These are phyloP conservation scores for Geophilus truncorum DNA, from an alignment of 2,888 invertebrate genomes.

Conservation along the genomic window DNA sequence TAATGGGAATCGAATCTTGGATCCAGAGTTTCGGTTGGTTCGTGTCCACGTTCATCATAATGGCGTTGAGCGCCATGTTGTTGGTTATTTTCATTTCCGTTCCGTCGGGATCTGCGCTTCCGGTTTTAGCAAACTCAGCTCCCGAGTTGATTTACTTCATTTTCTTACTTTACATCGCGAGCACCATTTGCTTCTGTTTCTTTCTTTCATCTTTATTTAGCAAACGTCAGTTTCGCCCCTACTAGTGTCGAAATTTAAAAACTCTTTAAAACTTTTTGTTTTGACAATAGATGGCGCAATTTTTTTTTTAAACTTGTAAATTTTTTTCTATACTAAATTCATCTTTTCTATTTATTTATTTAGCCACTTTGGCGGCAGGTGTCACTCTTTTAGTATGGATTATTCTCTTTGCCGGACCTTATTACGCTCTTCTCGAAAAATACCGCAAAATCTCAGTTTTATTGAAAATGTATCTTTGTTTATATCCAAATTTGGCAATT, in stretches of 20 bases:
- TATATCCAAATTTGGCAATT: slow-evolving; percentile 44
- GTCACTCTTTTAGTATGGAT: neutral
- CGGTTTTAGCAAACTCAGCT: neutral
- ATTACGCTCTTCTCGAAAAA: slow-evolving; percentile 39
- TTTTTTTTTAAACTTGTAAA: too few relatives aligned
- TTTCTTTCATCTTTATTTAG: neutral
- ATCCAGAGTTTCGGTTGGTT: slow-evolving; percentile 31
- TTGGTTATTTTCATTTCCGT: neutral
- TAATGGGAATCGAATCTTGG: slow-evolving; percentile 25
- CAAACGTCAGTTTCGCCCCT: too few relatives aligned
- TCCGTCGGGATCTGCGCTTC: neutral
- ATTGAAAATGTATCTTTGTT: slow-evolving; percentile 40
- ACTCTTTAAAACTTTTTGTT: too few relatives aligned
- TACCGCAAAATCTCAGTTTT: slow-evolving; percentile 38
- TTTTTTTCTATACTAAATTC: neutral
- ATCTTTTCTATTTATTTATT: neutral
- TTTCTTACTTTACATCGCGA: neutral
- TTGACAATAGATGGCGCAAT: too few relatives aligned
- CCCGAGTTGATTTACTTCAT: neutral
- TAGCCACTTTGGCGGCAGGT: slow-evolving; percentile 6
- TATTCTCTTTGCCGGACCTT: slow-evolving; percentile 39
- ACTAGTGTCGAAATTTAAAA: too few relatives aligned
- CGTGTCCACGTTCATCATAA: neutral
- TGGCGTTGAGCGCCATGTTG: neutral
- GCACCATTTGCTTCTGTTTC: slow-evolving; percentile 2